phyloP scores from a whole-genome alignment of 2,113 vertebrate genomes.

The Morone saxatilis region DNA sequence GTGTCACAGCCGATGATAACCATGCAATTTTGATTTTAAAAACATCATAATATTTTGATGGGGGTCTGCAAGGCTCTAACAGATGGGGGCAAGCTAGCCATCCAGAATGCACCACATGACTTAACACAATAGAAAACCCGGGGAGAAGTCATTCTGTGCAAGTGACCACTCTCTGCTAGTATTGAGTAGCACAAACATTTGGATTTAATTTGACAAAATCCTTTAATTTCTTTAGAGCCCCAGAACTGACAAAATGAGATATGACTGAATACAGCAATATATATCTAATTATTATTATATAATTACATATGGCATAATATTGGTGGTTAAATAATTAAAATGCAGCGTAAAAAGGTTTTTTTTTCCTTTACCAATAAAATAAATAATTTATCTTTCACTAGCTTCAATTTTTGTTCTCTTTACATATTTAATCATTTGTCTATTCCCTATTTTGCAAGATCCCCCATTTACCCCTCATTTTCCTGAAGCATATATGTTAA shows the following conservation, averaged over 20 bases:
- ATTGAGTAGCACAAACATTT: slow-evolving; percentile 13
- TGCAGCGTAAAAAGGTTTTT: too few species aligned
- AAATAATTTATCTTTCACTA: neutral
- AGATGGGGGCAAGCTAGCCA: slow-evolving; percentile 28
- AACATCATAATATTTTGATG: slow-evolving; percentile 57
- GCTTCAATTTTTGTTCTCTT: neutral
- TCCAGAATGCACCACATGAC: slow-evolving; percentile 28
- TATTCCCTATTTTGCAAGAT: neutral
- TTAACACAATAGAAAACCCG: slow-evolving; percentile 44
- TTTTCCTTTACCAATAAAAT: neutral
- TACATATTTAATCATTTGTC: neutral
- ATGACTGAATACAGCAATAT: neutral
- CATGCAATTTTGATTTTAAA: slow-evolving; percentile 60
- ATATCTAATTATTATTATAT: too few species aligned
- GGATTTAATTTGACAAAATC: slow-evolving; percentile 17
- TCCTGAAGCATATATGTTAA: neutral
- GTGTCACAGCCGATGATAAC: slow-evolving; percentile 58
- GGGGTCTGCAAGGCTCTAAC: slow-evolving; percentile 29
- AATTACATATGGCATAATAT: too few species aligned
- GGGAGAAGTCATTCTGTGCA: slow-evolving; percentile 4
- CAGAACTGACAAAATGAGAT: slow-evolving; percentile 6
- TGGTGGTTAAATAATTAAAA: neutral
- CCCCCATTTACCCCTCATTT: neutral
- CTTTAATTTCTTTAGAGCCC: neutral
- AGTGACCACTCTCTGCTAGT: slow-evolving; percentile 19